Percentiles rank a stretch among this genome's conserved stretches.
phyloP scores from a whole-genome alignment of 1,140 invertebrate genomes.

The Anthonomus grandis region DNA sequence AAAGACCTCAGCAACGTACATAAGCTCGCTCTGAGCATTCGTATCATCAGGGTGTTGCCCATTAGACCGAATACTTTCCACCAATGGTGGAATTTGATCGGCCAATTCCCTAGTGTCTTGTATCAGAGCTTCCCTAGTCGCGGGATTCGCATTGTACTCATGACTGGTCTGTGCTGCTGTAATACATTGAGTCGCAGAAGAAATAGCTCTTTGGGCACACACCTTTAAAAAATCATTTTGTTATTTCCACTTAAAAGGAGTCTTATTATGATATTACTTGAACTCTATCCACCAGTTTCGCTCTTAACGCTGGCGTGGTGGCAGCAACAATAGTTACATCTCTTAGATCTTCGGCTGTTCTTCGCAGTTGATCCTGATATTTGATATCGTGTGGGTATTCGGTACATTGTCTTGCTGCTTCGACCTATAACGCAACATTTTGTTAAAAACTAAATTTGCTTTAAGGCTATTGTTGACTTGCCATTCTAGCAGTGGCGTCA shows the following conservation, averaged over 20 bases:
- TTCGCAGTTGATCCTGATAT: constrained; percentile 78
- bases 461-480: too few species aligned
- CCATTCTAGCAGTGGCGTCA: constrained; percentile 93
- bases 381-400: constrained; percentile 77
- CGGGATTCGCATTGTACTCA: constrained; percentile 64
- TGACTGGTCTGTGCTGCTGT: constrained; percentile 72
- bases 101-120: constrained; percentile 72
- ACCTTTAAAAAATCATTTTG: constrained; percentile 32
- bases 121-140: constrained; percentile 67
- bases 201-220: constrained; percentile 83
- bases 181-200: constrained; percentile 87
- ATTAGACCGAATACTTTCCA: constrained; percentile 77
- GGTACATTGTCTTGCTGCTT: constrained; percentile 91
- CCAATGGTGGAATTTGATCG: constrained; percentile 76
- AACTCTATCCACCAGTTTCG: constrained; percentile 71
- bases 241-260: background rate
- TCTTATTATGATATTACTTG: constrained; percentile 49
- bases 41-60: constrained; percentile 69
- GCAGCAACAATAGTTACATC: constrained; percentile 83
- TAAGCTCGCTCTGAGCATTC: constrained; percentile 75
- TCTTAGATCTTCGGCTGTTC: constrained; percentile 87
- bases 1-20: constrained; percentile 84
- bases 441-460: background rate
- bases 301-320: constrained; percentile 70
- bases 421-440: constrained; percentile 45